Conservation (phyloP, 1,140 invertebrate genomes). For the Aphelenchoides besseyi region DNA sequence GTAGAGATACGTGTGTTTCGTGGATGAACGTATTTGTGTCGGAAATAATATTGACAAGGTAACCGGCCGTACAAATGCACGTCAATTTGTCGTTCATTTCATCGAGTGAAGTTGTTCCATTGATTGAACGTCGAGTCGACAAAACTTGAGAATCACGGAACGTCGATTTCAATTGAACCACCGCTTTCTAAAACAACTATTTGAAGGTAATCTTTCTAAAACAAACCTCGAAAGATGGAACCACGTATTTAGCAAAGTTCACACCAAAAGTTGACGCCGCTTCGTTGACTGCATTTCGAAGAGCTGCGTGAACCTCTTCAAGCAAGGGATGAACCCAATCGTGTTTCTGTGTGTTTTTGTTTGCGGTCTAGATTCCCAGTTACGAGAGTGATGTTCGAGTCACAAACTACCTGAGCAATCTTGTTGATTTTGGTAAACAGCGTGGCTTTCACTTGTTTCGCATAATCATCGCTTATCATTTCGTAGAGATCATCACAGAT, state of each 20-base stretch:
- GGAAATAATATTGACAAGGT: conserved; percentile 44
- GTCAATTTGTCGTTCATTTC: conserved; percentile 21
- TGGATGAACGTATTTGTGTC: conserved; percentile 45
- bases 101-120: background rate
- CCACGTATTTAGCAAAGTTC: conserved; percentile 41
- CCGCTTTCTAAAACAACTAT: conserved; percentile 42
- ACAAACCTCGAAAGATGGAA: conserved; percentile 50
- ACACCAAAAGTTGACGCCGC: conserved; percentile 40
- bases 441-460: conserved; percentile 48
- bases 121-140: background rate
- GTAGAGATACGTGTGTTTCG: conserved; percentile 13
- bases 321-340: conserved; percentile 48
- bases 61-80: conserved; percentile 34
- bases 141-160: background rate
- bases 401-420: conserved; percentile 42
- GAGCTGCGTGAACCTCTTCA: conserved; percentile 44
- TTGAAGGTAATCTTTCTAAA: background rate
- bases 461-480: conserved; percentile 47
- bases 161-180: conserved; percentile 13
- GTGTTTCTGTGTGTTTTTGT: conserved; percentile 33
- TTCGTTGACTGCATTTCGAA: conserved; percentile 46
- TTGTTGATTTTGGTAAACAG: conserved; percentile 41
- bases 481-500: conserved; percentile 26
- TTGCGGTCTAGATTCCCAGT: conserved; percentile 1
- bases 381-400: background rate